These are phyloP conservation scores for Dynastes grantii DNA, from an alignment of 2,888 invertebrate species.

Conservation along the genomic window DNA sequence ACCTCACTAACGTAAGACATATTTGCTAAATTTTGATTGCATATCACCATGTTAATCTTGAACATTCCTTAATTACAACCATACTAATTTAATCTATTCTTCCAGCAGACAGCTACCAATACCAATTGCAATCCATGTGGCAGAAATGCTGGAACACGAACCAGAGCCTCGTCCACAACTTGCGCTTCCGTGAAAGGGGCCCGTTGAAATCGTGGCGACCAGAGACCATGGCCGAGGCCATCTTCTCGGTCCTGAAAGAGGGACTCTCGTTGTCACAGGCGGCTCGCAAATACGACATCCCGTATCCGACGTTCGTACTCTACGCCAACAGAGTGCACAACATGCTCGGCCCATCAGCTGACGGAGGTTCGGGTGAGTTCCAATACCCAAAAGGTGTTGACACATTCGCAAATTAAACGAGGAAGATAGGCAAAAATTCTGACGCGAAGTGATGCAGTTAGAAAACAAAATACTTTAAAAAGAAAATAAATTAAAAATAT, in stretches of 20 bases:
- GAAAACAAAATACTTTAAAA: slow-evolving; percentile 16
- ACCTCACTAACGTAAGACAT: not conserved
- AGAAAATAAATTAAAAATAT: no score
- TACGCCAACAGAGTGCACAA: slow-evolving; percentile 95
- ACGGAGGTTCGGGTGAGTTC: slow-evolving; percentile 88
- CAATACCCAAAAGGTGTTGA: slow-evolving; percentile 51
- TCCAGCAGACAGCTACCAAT: slow-evolving; percentile 95
- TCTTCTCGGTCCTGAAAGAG: slow-evolving; percentile 92
- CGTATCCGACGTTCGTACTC: slow-evolving; percentile 93
- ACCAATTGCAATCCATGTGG: slow-evolving; percentile 96
- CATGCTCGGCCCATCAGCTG: slow-evolving; percentile 93
- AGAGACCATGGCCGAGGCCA: slow-evolving; percentile 96
- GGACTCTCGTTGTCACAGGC: slow-evolving; percentile 92
- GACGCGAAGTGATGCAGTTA: slow-evolving; percentile 23
- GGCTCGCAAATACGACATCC: slow-evolving; percentile 94
- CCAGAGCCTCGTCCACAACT: slow-evolving; percentile 91
- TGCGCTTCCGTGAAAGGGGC: slow-evolving; percentile 92
- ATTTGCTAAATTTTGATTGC: not conserved
- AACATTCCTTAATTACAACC: slow-evolving; percentile 1
- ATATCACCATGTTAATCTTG: not conserved
- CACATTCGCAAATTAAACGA: slow-evolving; percentile 20
- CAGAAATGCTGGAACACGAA: slow-evolving; percentile 97
- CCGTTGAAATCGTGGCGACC: slow-evolving; percentile 95
- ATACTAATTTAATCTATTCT: slow-evolving; percentile 56
- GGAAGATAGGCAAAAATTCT: slow-evolving; percentile 11